Base-by-base conservation (phyloP, 2,113 vertebrate species). In the Alethe castanea region DNA sequence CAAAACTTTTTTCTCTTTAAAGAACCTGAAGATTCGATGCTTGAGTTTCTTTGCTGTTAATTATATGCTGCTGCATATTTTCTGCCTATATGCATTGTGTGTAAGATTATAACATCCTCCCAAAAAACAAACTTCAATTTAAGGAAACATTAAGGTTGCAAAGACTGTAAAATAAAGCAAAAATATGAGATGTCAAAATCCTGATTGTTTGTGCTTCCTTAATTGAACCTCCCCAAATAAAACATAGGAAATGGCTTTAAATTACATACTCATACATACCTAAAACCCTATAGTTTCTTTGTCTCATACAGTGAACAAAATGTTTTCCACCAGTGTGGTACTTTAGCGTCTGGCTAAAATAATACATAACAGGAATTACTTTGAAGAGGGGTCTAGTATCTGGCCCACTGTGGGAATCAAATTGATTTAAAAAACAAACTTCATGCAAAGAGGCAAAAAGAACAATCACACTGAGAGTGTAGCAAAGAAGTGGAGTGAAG, bases 1-100 rank as follows among this genome's bases (percentile, higher is more conserved):
- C 45, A 96, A 83, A 95, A 81, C 28, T 44, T 95, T 94, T 95
- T 81, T 83, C 67, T 92, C 64, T 89, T 94, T n/a, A 90, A 83
- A 80, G 56, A 93, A 70, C 18, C 22, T 90, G 69, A 86, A 71
- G 69, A 66, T 71, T 57, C 15, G 1, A 69, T 0, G 9, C 13
- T 57, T 69, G 38, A 36, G 20, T 85, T 88, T 92, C 61, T 90
- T 65, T 74, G 17, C 35, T 64, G 78, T n/a, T 76, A 82, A 95
- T 93, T 83, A 52, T 24, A 71, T 14, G 18, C 38, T 44, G 38
- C 24, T 44, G 35, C 24, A 15, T 44, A 48, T 92, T 91, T 93
- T 94, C 64, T 74, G 52, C 48, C 64, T 70, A 10, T 66, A 52
- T 19, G 4, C 18, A 38, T 71, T 59, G 14, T 53, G 35, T 53